These are phyloP conservation scores for Acanthochromis polyacanthus DNA, from an alignment of 2,113 vertebrate species.

Conservation along the genomic window DNA sequence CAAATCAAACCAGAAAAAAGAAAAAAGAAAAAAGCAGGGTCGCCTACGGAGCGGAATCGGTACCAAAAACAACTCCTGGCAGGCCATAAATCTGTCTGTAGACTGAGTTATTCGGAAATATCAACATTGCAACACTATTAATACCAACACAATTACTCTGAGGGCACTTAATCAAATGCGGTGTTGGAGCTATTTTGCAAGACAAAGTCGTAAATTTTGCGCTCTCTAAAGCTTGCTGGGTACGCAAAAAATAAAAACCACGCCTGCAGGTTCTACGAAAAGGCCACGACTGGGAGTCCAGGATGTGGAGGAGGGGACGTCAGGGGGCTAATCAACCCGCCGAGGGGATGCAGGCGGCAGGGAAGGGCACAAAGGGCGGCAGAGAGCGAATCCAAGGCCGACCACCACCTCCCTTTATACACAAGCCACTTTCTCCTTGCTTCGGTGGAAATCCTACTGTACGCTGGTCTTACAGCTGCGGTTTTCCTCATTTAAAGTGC, in stretches of 20 bases:
- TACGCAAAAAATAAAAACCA: conserved; percentile 22
- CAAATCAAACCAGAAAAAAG: conserved; percentile 7
- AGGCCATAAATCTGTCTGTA: conserved; percentile 56
- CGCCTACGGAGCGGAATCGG: conserved; percentile 28
- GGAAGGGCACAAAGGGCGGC: conserved; percentile 25
- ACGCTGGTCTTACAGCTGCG: no score
- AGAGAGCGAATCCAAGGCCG: conserved; percentile 2
- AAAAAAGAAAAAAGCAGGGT: conserved; percentile 7
- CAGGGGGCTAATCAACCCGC: conserved; percentile 59
- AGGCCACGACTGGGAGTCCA: conserved; percentile 19
- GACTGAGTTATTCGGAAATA: conserved; percentile 54
- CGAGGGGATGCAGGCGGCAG: conserved; percentile 18
- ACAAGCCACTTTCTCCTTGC: not conserved
- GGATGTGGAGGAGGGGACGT: conserved; percentile 25
- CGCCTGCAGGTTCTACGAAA: conserved; percentile 30
- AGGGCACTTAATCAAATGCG: conserved; percentile 61
- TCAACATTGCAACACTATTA: conserved; percentile 61
- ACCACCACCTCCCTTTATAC: not conserved
- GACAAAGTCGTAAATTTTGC: conserved; percentile 57
- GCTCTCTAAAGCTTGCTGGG: conserved; percentile 10
- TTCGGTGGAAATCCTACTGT: not conserved
- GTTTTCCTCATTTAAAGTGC: no score
- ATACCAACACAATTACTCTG: conserved; percentile 57
- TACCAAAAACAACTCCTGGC: conserved; percentile 56
- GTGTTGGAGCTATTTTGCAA: conserved; percentile 47